Evolutionary conservation across 1,140 invertebrate genomes (phyloP).

Genomic region (Macrosteles quadrilineatus): DNA sequence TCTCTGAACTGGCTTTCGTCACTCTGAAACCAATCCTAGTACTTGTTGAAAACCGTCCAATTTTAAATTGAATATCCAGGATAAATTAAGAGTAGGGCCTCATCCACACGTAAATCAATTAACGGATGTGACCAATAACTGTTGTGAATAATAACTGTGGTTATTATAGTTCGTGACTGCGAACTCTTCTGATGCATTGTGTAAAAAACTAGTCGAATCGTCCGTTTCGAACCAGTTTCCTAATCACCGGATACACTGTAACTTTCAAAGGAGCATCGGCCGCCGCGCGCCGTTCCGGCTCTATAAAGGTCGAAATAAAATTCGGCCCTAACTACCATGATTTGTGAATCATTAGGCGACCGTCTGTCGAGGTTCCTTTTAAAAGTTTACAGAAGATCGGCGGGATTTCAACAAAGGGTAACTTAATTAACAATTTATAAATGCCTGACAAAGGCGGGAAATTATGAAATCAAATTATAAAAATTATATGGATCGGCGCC

Average conservation of each 20-base stretch:
- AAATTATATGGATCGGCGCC: constrained; percentile 4
- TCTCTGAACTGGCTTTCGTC: no score
- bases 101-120: no score
- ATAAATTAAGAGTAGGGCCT: no score
- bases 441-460: constrained; percentile 3
- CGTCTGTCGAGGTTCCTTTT: background rate
- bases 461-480: constrained; percentile 27
- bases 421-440: constrained; percentile 20
- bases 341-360: constrained; percentile 17
- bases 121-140: no score
- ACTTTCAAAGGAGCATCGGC: background rate
- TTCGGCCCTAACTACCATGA: constrained; percentile 17
- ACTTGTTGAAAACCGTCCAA: no score
- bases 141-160: background rate
- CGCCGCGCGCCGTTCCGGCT: background rate
- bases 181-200: background rate
- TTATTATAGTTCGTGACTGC: background rate
- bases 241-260: constrained; percentile 2
- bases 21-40: no score
- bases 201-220: background rate
- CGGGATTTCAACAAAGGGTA: constrained; percentile 4
- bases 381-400: constrained; percentile 13
- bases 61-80: no score
- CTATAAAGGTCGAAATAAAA: constrained; percentile 1
- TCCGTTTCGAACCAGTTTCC: background rate